Conservation (phyloP, 2,797 vertebrate species). For the Mareca penelope region DNA sequence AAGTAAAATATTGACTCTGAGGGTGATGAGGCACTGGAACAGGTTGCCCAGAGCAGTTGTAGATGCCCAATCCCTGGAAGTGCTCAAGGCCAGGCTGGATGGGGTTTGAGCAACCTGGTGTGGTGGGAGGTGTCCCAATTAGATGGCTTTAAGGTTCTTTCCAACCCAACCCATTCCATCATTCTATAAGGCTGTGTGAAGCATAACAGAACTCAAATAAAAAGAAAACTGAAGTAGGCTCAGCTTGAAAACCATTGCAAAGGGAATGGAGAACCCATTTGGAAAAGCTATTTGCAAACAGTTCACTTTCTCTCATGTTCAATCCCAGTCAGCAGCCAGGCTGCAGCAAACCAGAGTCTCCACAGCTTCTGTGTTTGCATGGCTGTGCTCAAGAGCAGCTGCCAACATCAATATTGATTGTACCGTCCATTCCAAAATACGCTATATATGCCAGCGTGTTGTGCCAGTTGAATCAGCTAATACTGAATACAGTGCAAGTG, state of each 20-base stretch:
- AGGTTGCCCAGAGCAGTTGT: no score
- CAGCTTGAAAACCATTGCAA: neutral
- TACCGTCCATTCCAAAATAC: neutral
- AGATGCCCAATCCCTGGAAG: no score
- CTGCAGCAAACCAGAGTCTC: neutral
- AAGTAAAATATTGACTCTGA: neutral
- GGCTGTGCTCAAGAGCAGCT: neutral
- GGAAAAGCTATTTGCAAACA: neutral
- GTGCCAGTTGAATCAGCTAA: neutral
- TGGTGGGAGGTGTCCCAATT: no score
- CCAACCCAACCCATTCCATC: no score
- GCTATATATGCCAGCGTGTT: neutral
- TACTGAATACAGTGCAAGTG: neutral
- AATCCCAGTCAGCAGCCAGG: neutral
- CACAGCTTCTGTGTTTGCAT: neutral
- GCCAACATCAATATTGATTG: neutral
- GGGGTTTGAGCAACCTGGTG: no score
- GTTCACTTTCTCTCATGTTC: neutral
- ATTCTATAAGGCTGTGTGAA: neutral
- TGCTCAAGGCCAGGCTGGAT: no score
- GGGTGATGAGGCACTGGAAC: no score
- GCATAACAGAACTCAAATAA: neutral
- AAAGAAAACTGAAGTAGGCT: neutral
- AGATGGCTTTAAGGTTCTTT: no score
- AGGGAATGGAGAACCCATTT: neutral